Base-by-base conservation (phyloP, 2,888 invertebrate genomes). In the Lepidochrysops patricia region DNA sequence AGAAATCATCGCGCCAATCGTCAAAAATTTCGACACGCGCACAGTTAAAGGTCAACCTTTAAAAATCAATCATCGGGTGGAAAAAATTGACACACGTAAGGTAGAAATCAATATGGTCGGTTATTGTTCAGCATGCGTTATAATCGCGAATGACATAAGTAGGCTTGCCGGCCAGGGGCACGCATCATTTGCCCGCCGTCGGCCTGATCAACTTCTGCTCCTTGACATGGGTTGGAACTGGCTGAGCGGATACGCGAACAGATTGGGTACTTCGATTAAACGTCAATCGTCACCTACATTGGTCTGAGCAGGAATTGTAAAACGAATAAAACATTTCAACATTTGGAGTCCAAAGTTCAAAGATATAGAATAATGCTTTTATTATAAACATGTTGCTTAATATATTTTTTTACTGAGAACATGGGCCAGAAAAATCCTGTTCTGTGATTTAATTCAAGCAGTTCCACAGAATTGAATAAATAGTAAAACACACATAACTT, bases 101-200 rank as follows among this genome's bases (percentile, higher is more conserved):
- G 50, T 26, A 50, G 15, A 52, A 27, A 52, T 52, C 52, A 52
- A 58, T 49, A 32, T 49, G 72, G 80, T 80, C 77, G 72, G 74
- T 83, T 77, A 77, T 70, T 72, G 72, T 72, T 68, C 72, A 75
- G 68, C 68, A 71, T 67, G 71, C 72, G 71, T 72, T 76, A 74
- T 87, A 84, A 86, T 86, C 79, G 77, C 72, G 67, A 70, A 71
- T 71, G 86, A 86, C 88, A 76, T 85, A 82, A 82, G 79, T 75
- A 77, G 73, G 72, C 75, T 70, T 68, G 71, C 74, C 71, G 72
- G 70, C 67, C 67, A 77, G 77, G 70, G 71, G 79, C 78, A 82
- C 83, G 84, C 84, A 83, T 86, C 85, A 84, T 83, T 84, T 83
- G 79, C 77, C 79, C 77, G 69, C 75, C 79, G 84, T 84, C 85